Evolutionary conservation across 2,797 vertebrate species (phyloP).

Genomic region (Acropternis orthonyx): DNA sequence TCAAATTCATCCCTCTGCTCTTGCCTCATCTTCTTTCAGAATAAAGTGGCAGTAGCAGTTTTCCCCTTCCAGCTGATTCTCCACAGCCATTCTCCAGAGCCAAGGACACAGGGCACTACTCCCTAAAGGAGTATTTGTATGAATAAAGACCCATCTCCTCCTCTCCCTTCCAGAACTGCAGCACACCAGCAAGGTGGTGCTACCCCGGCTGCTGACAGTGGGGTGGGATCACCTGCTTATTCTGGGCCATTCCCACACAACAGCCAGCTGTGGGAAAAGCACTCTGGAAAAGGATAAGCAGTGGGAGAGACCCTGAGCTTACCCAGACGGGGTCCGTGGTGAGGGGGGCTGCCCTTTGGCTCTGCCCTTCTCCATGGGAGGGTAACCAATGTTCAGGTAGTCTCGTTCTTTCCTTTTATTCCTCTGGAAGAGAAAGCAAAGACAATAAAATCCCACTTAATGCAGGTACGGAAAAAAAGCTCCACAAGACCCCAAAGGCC

Average conservation of each 20-base stretch:
- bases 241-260: neutral
- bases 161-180: neutral
- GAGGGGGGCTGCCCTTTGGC: conserved; percentile 75
- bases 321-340: conserved; percentile 75
- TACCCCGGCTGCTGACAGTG: rapidly evolving
- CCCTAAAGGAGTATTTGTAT: neutral
- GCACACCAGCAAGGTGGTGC: neutral
- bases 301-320: conserved; percentile 23
- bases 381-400: conserved; percentile 85
- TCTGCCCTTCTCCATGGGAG: conserved; percentile 80
- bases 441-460: neutral
- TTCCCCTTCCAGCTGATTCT: neutral
- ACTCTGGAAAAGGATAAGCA: neutral
- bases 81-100: neutral
- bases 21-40: neutral
- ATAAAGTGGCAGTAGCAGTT: neutral
- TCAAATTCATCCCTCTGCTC: neutral
- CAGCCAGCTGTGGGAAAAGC: neutral
- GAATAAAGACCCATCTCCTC: neutral
- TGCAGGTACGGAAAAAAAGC: neutral
- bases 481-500: neutral
- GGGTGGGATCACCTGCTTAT: neutral
- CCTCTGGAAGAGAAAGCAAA: conserved; percentile 68
- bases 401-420: conserved; percentile 82
- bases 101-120: neutral